Base-by-base conservation (phyloP, 2,113 vertebrate genomes). In the Junco hyemalis region DNA sequence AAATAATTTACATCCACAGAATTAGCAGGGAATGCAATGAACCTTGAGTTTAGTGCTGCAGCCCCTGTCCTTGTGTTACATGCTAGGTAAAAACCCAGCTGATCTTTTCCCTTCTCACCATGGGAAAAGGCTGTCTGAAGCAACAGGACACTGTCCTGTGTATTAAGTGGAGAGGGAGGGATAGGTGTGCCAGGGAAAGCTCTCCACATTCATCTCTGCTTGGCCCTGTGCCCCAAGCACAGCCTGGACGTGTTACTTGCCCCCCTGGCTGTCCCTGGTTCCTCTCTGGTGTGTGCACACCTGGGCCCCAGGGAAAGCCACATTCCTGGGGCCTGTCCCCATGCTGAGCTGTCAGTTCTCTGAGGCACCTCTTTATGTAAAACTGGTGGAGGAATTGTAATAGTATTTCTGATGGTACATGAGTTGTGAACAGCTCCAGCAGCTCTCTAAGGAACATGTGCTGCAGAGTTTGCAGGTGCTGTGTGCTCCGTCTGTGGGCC, bases 171-270 rank as follows among this genome's bases (percentile, higher is more conserved):
- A 87, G 44, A 20, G 12, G 22, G 8, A 57, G 8, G 53, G 24
- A 25, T 18, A 11, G 14, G 7, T 21, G 6, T 31, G 45, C 13
- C 47, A 19, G 13, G 56, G 36, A 35, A 38, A 44, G 28, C 25
- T 48, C 33, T 40, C 21, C 3, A 1, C 3, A 1, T 0, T 8
- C 7, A 1, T 2, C 6, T 66, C 9, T 12, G 44, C 2, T 0
- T 36, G 19, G 40, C 36, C 13, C 25, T 42, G 5, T 2, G 31
- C 8, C 42, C n/a, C 28, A 35, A 19, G 31, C 31, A 25, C 16
- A n/a, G 15, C 38, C 14, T 5, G 23, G 3, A 6, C 5, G 0
- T 3, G 2, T 14, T 15, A 3, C 6, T 20, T 18, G 44, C 26
- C 20, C 23, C 21, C 8, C 61, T n/a, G 16, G 35, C 31, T 54